These are phyloP conservation scores for Gavia stellata DNA, from an alignment of 2,113 vertebrate species.

Conservation along the genomic window DNA sequence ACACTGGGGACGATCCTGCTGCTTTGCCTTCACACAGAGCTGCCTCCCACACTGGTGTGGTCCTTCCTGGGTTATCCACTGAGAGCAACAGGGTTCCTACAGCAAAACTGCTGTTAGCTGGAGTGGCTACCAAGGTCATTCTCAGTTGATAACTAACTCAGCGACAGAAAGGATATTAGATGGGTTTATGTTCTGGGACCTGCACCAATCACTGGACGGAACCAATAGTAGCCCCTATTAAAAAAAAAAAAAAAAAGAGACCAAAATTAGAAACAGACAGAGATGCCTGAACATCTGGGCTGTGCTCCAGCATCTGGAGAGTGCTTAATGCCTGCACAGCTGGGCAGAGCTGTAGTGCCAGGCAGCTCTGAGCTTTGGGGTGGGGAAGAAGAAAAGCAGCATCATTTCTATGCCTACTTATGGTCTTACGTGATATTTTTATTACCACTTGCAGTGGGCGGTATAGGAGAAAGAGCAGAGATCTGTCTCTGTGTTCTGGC, in stretches of 20 bases:
- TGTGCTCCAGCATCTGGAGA: conserved; percentile 28
- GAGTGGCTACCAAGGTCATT: neutral
- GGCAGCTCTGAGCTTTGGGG: neutral
- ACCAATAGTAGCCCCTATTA: neutral
- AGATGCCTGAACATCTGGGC: neutral
- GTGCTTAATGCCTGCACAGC: neutral
- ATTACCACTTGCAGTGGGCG: neutral
- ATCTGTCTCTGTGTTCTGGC: neutral
- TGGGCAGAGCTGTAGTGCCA: neutral
- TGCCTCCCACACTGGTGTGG: neutral
- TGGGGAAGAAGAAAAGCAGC: neutral
- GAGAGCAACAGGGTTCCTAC: neutral
- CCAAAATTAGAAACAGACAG: conserved; percentile 40
- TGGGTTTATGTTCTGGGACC: neutral
- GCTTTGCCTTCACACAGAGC: neutral
- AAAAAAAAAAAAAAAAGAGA: neutral
- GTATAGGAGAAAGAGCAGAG: neutral
- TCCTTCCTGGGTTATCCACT: neutral
- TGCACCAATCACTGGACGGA: neutral
- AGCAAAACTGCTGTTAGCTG: neutral
- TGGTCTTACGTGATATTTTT: neutral
- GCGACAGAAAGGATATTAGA: neutral
- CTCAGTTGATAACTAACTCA: neutral
- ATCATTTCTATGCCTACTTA: neutral
- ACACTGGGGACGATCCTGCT: neutral